phyloP scores from a whole-genome alignment of 2,888 invertebrate genomes.

The Volucella zonaria region DNA sequence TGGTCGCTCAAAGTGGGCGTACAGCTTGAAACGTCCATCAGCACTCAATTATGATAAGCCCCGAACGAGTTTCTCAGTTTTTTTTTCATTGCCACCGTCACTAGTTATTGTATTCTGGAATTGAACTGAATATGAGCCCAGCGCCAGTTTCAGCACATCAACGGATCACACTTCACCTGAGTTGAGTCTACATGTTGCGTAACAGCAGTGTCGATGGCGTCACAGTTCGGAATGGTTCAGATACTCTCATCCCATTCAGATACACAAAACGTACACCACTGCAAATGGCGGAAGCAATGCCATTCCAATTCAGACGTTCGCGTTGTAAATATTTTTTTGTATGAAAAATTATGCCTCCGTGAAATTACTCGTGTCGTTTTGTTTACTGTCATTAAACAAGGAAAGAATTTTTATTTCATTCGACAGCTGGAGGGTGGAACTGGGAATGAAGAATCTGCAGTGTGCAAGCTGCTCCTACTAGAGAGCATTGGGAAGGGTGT shows the following conservation, averaged over 20 bases:
- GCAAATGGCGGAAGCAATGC: slow-evolving; percentile 51
- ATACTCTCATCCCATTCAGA: not conserved
- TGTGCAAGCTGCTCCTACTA: not conserved
- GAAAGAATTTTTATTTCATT: slow-evolving; percentile 43
- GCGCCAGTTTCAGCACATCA: not conserved
- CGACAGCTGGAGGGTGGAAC: not conserved
- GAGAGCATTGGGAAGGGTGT: not conserved
- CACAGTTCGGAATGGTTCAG: slow-evolving; percentile 5
- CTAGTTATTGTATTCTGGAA: slow-evolving; percentile 26
- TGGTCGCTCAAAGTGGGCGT: slow-evolving; percentile 52
- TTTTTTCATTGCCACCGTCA: slow-evolving; percentile 1
- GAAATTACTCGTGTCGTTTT: slow-evolving; percentile 38
- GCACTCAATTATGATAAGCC: slow-evolving; percentile 41
- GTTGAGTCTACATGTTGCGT: slow-evolving; percentile 11
- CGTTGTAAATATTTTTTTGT: slow-evolving; percentile 44
- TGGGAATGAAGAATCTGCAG: not conserved
- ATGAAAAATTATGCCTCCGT: slow-evolving; percentile 33
- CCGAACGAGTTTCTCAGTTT: slow-evolving; percentile 18
- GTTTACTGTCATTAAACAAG: slow-evolving; percentile 39
- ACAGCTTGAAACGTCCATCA: slow-evolving; percentile 36
- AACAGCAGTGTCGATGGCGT: slow-evolving; percentile 13
- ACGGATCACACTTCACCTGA: slow-evolving; percentile 42
- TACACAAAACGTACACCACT: not conserved
- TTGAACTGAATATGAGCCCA: not conserved
- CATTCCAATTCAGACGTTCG: slow-evolving; percentile 50